Evolutionary conservation across 2,113 vertebrate species (phyloP).

Genomic region (Gnathonemus longibarbis): DNA sequence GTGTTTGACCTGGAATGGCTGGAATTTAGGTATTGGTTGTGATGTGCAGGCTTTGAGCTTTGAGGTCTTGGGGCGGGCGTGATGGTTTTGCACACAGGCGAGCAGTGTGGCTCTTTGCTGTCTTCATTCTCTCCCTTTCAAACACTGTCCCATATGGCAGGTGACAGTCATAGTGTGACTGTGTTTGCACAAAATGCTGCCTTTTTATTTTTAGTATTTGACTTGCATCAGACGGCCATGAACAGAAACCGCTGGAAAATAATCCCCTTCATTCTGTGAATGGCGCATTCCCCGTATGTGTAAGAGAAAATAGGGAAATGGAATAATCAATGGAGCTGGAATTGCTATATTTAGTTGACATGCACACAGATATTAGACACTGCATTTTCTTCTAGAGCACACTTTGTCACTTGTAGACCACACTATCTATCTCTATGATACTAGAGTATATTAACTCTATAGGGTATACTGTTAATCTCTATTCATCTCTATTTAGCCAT

Average conservation of each 20-base stretch:
- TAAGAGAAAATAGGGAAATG: not conserved
- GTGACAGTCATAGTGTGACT: not conserved
- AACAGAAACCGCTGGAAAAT: not conserved
- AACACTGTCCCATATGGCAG: not conserved
- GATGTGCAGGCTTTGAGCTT: not conserved
- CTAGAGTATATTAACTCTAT: not conserved
- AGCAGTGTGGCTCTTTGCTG: not conserved
- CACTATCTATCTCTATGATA: not conserved
- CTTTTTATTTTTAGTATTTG: not conserved
- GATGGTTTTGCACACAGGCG: not conserved
- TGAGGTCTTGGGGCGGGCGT: not conserved
- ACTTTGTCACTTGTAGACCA: not conserved
- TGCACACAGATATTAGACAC: not conserved
- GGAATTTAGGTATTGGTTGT: not conserved
- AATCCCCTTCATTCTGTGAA: not conserved
- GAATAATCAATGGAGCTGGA: not conserved
- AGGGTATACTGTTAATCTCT: not conserved
- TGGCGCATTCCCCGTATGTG: not conserved
- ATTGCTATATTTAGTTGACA: not conserved
- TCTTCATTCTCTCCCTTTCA: not conserved
- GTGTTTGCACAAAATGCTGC: not conserved
- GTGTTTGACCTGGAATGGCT: constrained; percentile 20
- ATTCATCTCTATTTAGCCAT: not conserved
- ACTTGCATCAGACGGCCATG: not conserved
- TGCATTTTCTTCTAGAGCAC: not conserved